Evolutionary conservation across 1,140 invertebrate species (phyloP).

Genomic region (Heliconius congener): DNA sequence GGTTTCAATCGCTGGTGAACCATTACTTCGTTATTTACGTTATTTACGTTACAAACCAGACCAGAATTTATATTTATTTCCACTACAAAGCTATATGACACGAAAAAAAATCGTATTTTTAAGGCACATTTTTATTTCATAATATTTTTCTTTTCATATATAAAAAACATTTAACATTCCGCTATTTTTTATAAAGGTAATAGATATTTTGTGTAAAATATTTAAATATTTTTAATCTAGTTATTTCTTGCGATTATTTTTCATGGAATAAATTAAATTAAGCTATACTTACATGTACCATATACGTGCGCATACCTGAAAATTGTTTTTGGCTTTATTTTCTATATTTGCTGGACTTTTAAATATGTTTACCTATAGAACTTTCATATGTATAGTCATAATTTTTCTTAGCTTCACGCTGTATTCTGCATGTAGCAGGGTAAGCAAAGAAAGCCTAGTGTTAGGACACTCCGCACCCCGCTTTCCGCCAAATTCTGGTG

Average conservation of each 20-base stretch:
- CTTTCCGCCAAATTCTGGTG: too few relatives aligned
- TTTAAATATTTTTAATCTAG: background rate
- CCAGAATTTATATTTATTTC: background rate
- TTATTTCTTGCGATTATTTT: background rate
- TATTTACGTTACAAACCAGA: background rate
- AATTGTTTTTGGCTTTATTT: too few relatives aligned
- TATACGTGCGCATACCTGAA: background rate
- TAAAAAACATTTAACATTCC: background rate
- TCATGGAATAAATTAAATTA: background rate
- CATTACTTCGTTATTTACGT: conserved; percentile 14
- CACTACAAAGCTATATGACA: background rate
- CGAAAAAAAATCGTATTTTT: background rate
- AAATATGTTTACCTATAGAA: too few relatives aligned
- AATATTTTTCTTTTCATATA: background rate
- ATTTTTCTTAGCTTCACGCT: too few relatives aligned
- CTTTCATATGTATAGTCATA: too few relatives aligned
- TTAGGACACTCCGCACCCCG: too few relatives aligned
- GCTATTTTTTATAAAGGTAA: background rate
- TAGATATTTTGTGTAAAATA: background rate
- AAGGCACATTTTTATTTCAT: background rate
- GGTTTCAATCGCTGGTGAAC: conserved; percentile 27
- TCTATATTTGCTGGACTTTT: too few relatives aligned
- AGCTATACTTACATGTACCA: background rate
- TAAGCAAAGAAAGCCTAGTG: too few relatives aligned
- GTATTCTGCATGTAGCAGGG: too few relatives aligned